Conservation (phyloP, 1,140 invertebrate genomes). For the Papilio helenus region DNA sequence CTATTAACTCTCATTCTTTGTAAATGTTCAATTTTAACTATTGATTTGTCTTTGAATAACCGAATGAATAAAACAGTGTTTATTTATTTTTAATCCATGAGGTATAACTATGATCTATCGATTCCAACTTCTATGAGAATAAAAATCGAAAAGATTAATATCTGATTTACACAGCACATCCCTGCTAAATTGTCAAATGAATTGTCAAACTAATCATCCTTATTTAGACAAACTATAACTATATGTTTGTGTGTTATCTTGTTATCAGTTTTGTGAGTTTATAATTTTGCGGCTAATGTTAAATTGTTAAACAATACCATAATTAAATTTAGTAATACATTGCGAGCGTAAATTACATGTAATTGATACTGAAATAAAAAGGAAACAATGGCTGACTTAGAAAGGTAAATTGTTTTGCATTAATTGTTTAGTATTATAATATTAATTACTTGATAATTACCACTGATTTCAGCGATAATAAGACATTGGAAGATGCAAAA, state of each 20-base stretch:
- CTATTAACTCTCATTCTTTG: too few species aligned
- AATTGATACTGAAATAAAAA: not conserved
- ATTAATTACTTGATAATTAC: not conserved
- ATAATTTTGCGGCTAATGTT: not conserved
- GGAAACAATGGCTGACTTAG: conserved; percentile 31
- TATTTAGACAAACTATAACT: too few species aligned
- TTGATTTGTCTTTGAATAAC: too few species aligned
- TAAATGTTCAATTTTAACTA: too few species aligned
- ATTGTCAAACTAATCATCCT: too few species aligned
- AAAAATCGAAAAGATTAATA: too few species aligned
- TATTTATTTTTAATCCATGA: too few species aligned
- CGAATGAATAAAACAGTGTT: too few species aligned
- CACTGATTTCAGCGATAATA: conserved; percentile 46
- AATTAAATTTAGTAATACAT: not conserved
- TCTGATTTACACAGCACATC: too few species aligned
- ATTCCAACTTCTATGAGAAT: too few species aligned
- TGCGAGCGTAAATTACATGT: not conserved
- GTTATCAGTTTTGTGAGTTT: not conserved
- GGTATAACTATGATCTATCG: too few species aligned
- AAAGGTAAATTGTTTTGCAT: conserved; percentile 8
- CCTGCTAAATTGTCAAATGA: too few species aligned
- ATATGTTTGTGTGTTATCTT: not conserved
- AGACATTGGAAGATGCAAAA: conserved; percentile 56
- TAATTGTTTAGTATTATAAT: not conserved
- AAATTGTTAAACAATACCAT: conserved; percentile 3